Conservation (phyloP, 2,888 invertebrate species). For the Acanthopleura granulata region DNA sequence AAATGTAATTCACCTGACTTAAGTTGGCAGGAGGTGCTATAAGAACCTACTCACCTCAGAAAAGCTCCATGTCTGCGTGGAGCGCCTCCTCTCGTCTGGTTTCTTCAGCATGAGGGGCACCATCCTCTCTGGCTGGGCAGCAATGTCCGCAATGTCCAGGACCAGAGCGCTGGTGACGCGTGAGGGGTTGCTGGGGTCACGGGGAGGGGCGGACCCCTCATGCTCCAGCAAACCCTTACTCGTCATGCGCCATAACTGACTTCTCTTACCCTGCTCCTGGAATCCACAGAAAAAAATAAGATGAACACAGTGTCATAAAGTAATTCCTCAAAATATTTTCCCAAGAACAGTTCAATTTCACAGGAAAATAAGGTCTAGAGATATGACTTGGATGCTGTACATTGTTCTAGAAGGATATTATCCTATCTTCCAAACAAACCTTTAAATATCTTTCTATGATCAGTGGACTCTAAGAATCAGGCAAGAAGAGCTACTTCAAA, state of each 20-base stretch:
- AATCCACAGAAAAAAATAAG: background rate
- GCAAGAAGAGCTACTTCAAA: too few relatives aligned
- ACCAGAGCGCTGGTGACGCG: slow-evolving; percentile 72
- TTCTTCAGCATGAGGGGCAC: slow-evolving; percentile 85
- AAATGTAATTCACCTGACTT: too few relatives aligned
- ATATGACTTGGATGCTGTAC: too few relatives aligned
- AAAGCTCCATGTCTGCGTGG: slow-evolving; percentile 95
- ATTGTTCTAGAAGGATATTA: too few relatives aligned
- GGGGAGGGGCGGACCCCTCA: slow-evolving; percentile 80
- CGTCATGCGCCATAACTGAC: slow-evolving; percentile 96
- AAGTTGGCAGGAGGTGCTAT: too few relatives aligned
- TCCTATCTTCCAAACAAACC: too few relatives aligned
- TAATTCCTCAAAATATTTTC: too few relatives aligned
- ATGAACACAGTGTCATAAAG: background rate
- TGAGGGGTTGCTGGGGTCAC: slow-evolving; percentile 66
- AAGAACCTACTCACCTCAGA: slow-evolving; percentile 70
- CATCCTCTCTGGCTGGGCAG: slow-evolving; percentile 85
- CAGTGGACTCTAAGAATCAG: too few relatives aligned
- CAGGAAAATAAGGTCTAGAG: too few relatives aligned
- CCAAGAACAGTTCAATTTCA: too few relatives aligned
- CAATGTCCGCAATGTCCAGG: slow-evolving; percentile 89
- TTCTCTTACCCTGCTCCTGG: slow-evolving; percentile 66
- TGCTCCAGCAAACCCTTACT: slow-evolving; percentile 90
- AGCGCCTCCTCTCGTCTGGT: slow-evolving; percentile 84
- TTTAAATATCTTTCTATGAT: too few relatives aligned